These are phyloP conservation scores for Perca flavescens DNA, from an alignment of 2,113 vertebrate genomes.

Conservation along the genomic window DNA sequence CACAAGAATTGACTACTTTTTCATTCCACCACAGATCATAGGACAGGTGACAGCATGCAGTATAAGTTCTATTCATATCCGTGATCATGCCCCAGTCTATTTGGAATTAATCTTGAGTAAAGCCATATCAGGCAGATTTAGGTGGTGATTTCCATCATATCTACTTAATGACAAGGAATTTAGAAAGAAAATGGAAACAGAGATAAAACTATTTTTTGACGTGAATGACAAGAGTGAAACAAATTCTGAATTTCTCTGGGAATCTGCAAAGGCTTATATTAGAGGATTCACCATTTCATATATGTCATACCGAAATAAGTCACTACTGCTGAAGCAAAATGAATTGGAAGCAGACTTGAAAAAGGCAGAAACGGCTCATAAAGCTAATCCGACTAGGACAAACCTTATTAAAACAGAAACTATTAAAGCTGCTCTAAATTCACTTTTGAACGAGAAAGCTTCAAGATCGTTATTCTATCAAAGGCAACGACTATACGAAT, in stretches of 20 bases:
- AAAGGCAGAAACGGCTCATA: not conserved
- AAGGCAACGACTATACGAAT: not conserved
- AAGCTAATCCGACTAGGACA: not conserved
- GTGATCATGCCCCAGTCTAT: not conserved
- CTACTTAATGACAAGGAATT: not conserved
- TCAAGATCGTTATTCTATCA: not conserved
- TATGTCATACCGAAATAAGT: not conserved
- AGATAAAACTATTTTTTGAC: too few species aligned
- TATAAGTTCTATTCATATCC: not conserved
- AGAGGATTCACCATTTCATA: not conserved
- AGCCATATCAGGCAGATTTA: not conserved
- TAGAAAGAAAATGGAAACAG: too few species aligned
- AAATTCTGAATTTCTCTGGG: not conserved
- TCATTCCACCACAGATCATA: too few species aligned
- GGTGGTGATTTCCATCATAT: not conserved
- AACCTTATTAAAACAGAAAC: not conserved
- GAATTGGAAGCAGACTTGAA: not conserved
- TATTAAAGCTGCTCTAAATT: not conserved
- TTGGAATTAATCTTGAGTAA: not conserved
- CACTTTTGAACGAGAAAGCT: not conserved
- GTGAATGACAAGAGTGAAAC: not conserved
- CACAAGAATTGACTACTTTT: too few species aligned
- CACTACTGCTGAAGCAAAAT: not conserved
- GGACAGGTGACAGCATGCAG: not conserved
- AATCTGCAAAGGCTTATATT: not conserved